phyloP scores from a whole-genome alignment of 2,888 invertebrate species.

The Meloe dianella region DNA sequence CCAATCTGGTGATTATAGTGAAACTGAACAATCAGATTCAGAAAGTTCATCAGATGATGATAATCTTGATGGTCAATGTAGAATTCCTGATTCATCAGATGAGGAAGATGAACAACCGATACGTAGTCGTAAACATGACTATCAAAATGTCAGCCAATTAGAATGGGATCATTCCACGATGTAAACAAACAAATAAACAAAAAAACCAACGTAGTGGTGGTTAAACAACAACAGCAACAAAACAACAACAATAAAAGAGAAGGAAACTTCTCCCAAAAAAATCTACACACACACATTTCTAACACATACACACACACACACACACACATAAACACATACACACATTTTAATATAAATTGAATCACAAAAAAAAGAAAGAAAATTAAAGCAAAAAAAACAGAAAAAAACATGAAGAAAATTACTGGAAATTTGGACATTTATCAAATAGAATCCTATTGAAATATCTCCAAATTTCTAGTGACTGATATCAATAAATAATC shows the following conservation, averaged over 20 bases:
- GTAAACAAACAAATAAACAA: constrained; percentile 59
- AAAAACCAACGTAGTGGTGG: neutral
- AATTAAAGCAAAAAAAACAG: neutral
- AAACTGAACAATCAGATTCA: constrained; percentile 56
- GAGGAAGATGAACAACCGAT: constrained; percentile 59
- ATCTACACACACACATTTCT: neutral
- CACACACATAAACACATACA: neutral
- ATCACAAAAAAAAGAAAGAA: neutral
- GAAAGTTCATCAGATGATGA: constrained; percentile 57
- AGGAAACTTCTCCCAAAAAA: constrained; percentile 10
- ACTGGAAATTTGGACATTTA: neutral
- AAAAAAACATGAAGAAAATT: neutral
- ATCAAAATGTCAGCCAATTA: constrained; percentile 76
- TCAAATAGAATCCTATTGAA: neutral
- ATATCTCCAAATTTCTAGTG: constrained; percentile 20
- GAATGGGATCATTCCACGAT: constrained; percentile 83
- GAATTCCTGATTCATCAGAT: constrained; percentile 65
- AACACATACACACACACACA: neutral
- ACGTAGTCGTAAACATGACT: constrained; percentile 63
- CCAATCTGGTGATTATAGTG: constrained; percentile 49
- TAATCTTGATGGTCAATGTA: constrained; percentile 57
- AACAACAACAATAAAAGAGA: constrained; percentile 13
- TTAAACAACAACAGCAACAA: constrained; percentile 9
- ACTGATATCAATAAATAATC: constrained; percentile 57
- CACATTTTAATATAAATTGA: neutral